Evolutionary conservation across 1,140 invertebrate species (phyloP).

Genomic region (Saxidomus purpurata): DNA sequence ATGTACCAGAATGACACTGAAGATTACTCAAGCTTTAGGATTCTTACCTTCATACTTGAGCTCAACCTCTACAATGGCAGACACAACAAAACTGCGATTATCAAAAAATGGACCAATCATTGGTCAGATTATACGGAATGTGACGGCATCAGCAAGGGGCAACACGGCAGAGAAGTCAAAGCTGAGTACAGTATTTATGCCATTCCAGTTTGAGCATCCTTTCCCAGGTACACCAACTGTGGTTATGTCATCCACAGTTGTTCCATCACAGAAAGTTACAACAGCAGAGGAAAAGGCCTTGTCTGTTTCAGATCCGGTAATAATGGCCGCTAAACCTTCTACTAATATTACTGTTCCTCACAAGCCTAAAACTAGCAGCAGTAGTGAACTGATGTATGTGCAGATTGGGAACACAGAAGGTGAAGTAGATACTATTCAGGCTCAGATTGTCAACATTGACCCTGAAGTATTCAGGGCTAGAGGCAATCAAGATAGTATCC

Average conservation of each 20-base stretch:
- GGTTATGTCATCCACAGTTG: background rate
- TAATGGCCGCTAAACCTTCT: background rate
- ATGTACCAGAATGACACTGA: background rate
- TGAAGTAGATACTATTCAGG: constrained; percentile 40
- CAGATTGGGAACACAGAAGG: constrained; percentile 30
- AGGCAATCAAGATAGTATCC: background rate
- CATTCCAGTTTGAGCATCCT: constrained; percentile 83
- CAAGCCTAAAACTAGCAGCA: background rate
- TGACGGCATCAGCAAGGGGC: background rate
- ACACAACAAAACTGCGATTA: constrained; percentile 4
- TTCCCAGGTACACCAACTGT: constrained; percentile 66
- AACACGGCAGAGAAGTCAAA: background rate
- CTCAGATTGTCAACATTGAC: constrained; percentile 59
- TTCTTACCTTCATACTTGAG: constrained; percentile 69
- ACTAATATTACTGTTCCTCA: background rate
- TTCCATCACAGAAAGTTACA: background rate
- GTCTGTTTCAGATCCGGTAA: background rate
- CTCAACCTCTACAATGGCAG: constrained; percentile 17
- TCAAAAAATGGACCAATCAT: constrained; percentile 60
- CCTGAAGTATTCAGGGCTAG: constrained; percentile 47
- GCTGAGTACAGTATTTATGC: constrained; percentile 61
- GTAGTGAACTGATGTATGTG: constrained; percentile 10
- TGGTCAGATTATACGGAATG: constrained; percentile 55
- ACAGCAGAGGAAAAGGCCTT: background rate
- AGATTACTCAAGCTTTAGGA: constrained; percentile 48